A percentile compares a stretch with the other conserved stretches of the same genome.
These are phyloP conservation scores for Ciconia boyciana DNA, from an alignment of 2,113 vertebrate species.

Conservation along the genomic window DNA sequence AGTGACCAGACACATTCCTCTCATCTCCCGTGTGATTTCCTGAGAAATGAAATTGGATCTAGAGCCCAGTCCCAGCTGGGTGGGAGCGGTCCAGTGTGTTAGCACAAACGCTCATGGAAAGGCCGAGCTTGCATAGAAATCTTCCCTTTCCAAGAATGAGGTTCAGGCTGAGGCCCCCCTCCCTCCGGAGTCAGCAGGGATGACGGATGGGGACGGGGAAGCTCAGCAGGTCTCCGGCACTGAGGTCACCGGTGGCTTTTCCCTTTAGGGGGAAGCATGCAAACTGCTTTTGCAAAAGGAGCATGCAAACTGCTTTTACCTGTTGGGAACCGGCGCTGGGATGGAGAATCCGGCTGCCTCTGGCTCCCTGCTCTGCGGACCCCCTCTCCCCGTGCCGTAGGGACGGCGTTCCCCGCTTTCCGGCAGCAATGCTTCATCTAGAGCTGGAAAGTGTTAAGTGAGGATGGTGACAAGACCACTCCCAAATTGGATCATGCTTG, in stretches of 20 bases:
- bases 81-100: background rate
- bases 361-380: accelerated
- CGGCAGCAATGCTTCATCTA: accelerated
- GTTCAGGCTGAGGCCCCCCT: background rate
- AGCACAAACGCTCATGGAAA: background rate
- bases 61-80: constrained; percentile 31
- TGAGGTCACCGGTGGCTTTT: background rate
- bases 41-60: background rate
- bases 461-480: background rate
- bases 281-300: background rate
- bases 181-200: background rate
- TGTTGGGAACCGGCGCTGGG: background rate
- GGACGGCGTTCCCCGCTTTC: too few species aligned
- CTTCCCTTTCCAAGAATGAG: constrained; percentile 12
- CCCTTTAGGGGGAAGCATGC: background rate
- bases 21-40: background rate
- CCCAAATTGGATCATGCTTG: background rate
- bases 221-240: background rate
- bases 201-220: accelerated
- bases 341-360: background rate
- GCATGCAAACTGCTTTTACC: accelerated
- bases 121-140: background rate
- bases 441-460: background rate
- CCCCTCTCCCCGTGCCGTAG: background rate
- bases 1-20: background rate